Evolutionary conservation across 23 tunicate genomes (phyloP), one percentile per base, ranked within the genome.

Genomic region (Halocynthia roretzi): DNA sequence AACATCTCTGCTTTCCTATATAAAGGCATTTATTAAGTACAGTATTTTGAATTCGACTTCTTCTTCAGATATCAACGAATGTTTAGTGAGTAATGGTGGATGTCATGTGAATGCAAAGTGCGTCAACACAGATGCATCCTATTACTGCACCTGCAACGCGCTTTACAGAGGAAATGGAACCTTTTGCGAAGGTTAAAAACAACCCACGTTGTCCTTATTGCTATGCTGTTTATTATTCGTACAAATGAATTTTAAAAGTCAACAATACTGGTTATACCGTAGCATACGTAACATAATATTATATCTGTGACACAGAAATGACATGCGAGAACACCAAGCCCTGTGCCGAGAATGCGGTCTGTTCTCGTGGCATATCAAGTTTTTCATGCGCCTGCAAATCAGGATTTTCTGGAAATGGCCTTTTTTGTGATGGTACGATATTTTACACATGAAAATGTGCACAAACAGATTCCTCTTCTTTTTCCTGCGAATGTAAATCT

Each of bases 81-180:
- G 78, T n/a, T 5, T 31, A 12, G 8, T 64, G 0, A 50, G 20
- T 8, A 14, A 10, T 0, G 8, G 56, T 50, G 50, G 50, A 10
- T 74, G 78, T 6, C 60, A 74, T 54, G 78, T 5, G 12, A 74
- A 74, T 74, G 78, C 78, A 18, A 54, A 52, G 2, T 74, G 78
- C 40, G 56, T 21, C 0, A 74, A 74, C 31, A 74, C 78, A 50
- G 78, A 18, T 8, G 78, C 62, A 10, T 70, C 75, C 12, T 70
- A 9, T 49, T 49, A 53, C 5, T 70, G 75, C n/a, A 49, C 11
- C 8, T 70, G 75, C 53, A 70, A 70, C 54, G 5, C 11, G 54
- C 11, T 11, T 9, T 70, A 18, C 50, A 40, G 8, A 1, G 75
- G 75, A 10, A 51, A 70, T 15, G 75, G 75, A 70, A 70, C n/a